Conservation (phyloP, 2,888 invertebrate genomes). For the Brachypalpus laphriformis region DNA sequence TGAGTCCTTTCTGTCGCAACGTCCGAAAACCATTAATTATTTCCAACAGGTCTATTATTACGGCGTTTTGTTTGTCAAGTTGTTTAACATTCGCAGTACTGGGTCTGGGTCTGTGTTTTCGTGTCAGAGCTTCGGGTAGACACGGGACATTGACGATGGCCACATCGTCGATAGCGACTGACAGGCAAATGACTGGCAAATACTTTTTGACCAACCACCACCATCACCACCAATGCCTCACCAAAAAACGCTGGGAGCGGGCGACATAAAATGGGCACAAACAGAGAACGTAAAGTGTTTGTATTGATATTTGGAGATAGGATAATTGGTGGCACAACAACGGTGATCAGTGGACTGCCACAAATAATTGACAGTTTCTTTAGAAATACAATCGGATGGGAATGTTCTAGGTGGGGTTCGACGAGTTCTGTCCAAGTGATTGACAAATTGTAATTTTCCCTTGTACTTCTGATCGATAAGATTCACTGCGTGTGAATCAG, state of each 20-base stretch:
- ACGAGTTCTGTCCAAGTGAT: constrained; percentile 46
- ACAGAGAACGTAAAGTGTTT: constrained; percentile 45
- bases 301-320: constrained; percentile 70
- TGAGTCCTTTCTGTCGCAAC: constrained; percentile 70
- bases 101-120: constrained; percentile 35
- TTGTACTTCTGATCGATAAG: constrained; percentile 39
- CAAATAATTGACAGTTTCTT: constrained; percentile 71
- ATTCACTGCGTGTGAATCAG: background rate
- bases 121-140: constrained; percentile 39
- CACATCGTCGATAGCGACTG: constrained; percentile 61
- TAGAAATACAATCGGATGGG: constrained; percentile 34
- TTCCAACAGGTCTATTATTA: constrained; percentile 74
- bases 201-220: constrained; percentile 63
- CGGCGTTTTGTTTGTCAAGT: constrained; percentile 74
- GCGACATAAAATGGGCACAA: constrained; percentile 1
- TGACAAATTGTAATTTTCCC: constrained; percentile 69
- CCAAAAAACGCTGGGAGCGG: constrained; percentile 41
- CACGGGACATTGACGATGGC: constrained; percentile 50
- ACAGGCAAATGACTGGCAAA: constrained; percentile 71
- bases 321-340: constrained; percentile 74
- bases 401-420: constrained; percentile 20
- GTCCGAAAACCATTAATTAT: constrained; percentile 74
- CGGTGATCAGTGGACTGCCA: constrained; percentile 66
- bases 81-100: constrained; percentile 65
- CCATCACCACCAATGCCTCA: constrained; percentile 29